Base-by-base conservation (phyloP, 2,113 vertebrate species). In the Nibea coibor region DNA sequence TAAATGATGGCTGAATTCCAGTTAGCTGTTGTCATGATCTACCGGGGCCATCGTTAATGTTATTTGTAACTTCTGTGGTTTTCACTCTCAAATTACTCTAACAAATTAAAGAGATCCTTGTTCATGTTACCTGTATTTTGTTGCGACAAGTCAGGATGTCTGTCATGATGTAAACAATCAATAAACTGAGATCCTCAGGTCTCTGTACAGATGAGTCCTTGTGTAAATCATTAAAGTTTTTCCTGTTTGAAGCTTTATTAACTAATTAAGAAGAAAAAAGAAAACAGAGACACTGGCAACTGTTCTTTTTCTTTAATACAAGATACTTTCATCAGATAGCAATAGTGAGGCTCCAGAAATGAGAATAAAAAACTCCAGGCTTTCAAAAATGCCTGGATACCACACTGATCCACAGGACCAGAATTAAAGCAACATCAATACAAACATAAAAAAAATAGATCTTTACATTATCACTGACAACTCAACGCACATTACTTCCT, bases 401-500 rank as follows among this genome's bases (percentile, higher is more conserved):
- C 19, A 73, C 1, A 0, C 70, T 67, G 84, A 87, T 82, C 72
- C 72, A 87, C 16, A 63, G 59, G 72, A 86, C 71, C 80, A 82
- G 78, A 87, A 75, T 47, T 63, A 72, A 77, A 57, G 39, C 19
- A 82, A 71, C 42, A 82, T 67, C 11, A 82, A 48, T 39, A 72
- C 53, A 85, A 65, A 67, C 6, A 64, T 45, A 6, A 56, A 58
- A 58, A 61, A 85, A 77, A 47, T 0, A 73, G 0, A 64, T 62
- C 8, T 75, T 19, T 85, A 20, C 16, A 4, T 11, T n/a, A 20
- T 12, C 17, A 31, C 1, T 17, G 17, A 48, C 10, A 16, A 45
- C 47, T 95, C 94, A 97, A 57, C 97, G 96, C 61, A 97, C 97
- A 8, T 96, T 97, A 2, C 95, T 96, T 51, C 97, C 96, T 0